A percentile compares a stretch with the other conserved stretches of the same genome.
These are phyloP conservation scores for Lepidurus arcticus DNA, from an alignment of 1,140 invertebrate species.

Conservation along the genomic window DNA sequence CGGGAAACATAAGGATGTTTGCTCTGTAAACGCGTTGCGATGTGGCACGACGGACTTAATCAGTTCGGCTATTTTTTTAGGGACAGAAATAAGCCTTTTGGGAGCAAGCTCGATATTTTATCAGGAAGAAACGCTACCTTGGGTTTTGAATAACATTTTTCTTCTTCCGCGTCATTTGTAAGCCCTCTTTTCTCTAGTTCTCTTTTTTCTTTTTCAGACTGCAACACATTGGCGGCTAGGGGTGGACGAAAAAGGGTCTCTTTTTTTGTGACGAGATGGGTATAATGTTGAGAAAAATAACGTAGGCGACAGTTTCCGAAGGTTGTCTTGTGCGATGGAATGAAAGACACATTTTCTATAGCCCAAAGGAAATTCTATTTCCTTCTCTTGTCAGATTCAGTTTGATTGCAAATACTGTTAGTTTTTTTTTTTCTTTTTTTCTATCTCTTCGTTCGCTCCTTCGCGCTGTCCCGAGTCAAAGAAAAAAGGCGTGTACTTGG, in stretches of 20 bases:
- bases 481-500: background rate
- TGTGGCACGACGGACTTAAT: background rate
- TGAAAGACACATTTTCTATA: conserved; percentile 16
- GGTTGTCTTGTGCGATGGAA: conserved; percentile 1
- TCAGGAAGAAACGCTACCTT: conserved; percentile 14
- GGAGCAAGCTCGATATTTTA: background rate
- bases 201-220: background rate
- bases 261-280: background rate
- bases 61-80: background rate
- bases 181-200: background rate
- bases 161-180: conserved; percentile 13
- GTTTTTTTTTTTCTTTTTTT: background rate
- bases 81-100: background rate
- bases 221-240: background rate
- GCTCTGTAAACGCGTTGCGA: no score
- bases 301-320: background rate
- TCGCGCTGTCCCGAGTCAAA: background rate
- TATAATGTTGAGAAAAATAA: conserved; percentile 12
- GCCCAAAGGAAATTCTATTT: conserved; percentile 3
- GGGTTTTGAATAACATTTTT: conserved; percentile 18
- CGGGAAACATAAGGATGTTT: no score
- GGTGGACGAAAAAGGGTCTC: background rate
- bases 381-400: conserved; percentile 14
- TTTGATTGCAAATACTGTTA: conserved; percentile 15
- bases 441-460: background rate